A percentile compares a stretch with the other conserved stretches of the same genome.
Conservation (phyloP, 1,140 invertebrate species). For the Orchesella cincta region DNA sequence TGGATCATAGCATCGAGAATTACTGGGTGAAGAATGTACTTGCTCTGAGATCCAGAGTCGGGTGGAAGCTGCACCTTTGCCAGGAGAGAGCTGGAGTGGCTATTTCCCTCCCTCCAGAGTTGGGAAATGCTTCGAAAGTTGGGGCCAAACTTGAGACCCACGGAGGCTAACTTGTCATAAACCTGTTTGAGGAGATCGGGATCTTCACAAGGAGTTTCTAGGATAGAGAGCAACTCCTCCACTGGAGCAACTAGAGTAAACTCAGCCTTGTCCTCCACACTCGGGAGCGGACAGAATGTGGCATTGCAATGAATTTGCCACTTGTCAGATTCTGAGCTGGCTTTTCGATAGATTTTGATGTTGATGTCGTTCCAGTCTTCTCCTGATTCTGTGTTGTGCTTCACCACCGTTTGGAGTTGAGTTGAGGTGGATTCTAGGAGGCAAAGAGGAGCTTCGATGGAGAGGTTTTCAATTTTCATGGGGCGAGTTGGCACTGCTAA, state of each 20-base stretch:
- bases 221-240: not conserved
- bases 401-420: not conserved
- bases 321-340: no score
- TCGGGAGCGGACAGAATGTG: not conserved
- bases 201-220: no score
- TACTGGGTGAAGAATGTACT: no score
- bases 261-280: not conserved
- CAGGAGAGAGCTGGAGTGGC: no score
- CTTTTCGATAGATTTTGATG: no score
- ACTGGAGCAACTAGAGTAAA: no score
- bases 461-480: slow-evolving; percentile 31
- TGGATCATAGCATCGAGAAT: no score
- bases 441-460: slow-evolving; percentile 35
- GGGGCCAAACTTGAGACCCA: not conserved
- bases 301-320: not conserved
- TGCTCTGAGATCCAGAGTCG: no score
- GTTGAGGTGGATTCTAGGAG: not conserved
- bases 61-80: no score
- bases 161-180: not conserved
- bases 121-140: not conserved
- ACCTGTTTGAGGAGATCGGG: no score
- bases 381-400: no score
- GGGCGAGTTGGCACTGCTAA: not conserved
- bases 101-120: not conserved
- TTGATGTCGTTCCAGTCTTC: no score